Conservation (phyloP, 2,797 vertebrate species). For the Falco berigora region DNA sequence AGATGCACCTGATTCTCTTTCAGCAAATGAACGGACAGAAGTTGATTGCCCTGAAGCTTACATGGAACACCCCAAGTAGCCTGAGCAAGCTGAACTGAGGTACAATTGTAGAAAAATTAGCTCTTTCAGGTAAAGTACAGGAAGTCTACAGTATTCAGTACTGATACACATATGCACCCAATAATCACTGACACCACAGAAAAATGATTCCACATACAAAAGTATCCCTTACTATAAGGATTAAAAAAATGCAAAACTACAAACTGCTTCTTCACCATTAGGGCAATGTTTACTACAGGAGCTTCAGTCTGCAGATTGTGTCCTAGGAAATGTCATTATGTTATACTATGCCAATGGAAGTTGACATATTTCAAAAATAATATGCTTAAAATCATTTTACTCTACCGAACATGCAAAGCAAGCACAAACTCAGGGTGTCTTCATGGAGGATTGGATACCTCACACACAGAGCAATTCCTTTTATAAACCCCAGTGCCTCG, state of each 20-base stretch:
- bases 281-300: neutral
- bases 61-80: neutral
- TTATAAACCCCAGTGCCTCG: neutral
- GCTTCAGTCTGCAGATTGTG: neutral
- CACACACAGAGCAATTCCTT: neutral
- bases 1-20: neutral
- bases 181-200: neutral
- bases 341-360: neutral
- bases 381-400: neutral
- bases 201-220: neutral
- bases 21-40: neutral
- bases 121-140: neutral
- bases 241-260: neutral
- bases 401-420: neutral
- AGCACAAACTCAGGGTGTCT: neutral
- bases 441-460: neutral
- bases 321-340: neutral
- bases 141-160: neutral
- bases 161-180: neutral
- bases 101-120: neutral
- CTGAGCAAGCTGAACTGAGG: neutral
- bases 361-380: conserved; percentile 20
- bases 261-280: neutral
- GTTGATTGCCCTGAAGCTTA: neutral
- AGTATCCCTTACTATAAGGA: neutral